Conservation (phyloP, 2,888 invertebrate species). For the Napeogenes inachia region DNA sequence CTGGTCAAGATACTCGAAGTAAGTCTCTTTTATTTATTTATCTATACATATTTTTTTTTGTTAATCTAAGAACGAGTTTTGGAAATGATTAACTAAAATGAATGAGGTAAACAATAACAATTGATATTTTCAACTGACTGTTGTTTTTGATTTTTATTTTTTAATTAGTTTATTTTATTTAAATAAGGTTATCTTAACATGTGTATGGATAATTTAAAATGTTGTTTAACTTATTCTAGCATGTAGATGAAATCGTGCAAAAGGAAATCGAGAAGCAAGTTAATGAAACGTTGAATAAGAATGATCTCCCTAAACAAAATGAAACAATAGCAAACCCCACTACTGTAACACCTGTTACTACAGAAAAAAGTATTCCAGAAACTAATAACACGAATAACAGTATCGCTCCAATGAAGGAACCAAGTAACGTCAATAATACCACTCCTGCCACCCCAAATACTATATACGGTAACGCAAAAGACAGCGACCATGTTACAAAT, state of each 20-base stretch:
- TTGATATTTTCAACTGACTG: background rate
- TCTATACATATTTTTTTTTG: no score
- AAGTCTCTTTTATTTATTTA: no score
- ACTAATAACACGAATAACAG: background rate
- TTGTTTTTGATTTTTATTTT: no score
- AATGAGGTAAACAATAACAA: constrained; percentile 14
- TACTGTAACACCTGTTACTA: background rate
- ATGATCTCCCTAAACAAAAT: background rate
- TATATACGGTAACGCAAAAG: constrained; percentile 46
- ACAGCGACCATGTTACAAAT: constrained; percentile 52
- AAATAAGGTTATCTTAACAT: no score
- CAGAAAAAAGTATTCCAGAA: background rate
- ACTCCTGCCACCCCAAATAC: constrained; percentile 36
- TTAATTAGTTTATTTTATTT: no score
- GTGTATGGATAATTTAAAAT: constrained; percentile 1
- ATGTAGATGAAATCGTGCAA: constrained; percentile 22
- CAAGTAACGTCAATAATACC: background rate
- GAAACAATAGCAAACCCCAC: background rate
- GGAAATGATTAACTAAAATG: no score
- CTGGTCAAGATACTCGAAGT: constrained; percentile 20
- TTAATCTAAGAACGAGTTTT: no score
- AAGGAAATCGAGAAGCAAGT: constrained; percentile 25
- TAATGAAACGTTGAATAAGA: background rate
- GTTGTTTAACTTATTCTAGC: constrained; percentile 14
- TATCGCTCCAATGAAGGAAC: no score